phyloP scores from a whole-genome alignment of 1,140 invertebrate species.

The Caenorhabditis remanei region DNA sequence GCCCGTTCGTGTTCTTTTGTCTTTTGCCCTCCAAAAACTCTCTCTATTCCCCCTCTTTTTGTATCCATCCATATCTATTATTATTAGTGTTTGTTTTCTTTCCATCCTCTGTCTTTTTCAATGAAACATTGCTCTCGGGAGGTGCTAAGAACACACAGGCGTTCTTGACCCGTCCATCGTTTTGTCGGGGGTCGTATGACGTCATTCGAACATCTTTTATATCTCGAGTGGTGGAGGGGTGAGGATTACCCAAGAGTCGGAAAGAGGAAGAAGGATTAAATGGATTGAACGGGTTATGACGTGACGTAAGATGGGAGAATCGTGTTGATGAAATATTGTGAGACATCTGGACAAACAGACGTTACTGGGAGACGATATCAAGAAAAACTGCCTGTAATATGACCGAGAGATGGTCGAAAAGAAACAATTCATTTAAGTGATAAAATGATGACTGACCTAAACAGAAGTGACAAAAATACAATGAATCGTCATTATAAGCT shows the following conservation, averaged over 20 bases:
- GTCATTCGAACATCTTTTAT: background rate
- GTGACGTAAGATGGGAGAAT: too few relatives aligned
- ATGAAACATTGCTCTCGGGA: background rate
- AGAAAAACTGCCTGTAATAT: too few relatives aligned
- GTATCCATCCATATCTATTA: background rate
- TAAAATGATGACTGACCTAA: too few relatives aligned
- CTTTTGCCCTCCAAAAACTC: background rate
- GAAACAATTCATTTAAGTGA: too few relatives aligned
- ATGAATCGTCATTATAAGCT: too few relatives aligned
- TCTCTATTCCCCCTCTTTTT: background rate
- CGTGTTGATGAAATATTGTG: too few relatives aligned
- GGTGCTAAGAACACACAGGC: slow-evolving; percentile 1
- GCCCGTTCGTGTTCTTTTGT: background rate
- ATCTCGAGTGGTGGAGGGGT: background rate
- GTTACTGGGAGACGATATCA: too few relatives aligned
- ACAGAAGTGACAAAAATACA: too few relatives aligned
- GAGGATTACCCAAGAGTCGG: slow-evolving; percentile 1
- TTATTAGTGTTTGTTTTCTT: slow-evolving; percentile 1
- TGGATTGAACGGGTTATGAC: too few relatives aligned
- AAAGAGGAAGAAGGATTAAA: background rate
- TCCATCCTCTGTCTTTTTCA: background rate
- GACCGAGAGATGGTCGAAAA: too few relatives aligned
- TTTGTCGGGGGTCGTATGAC: background rate
- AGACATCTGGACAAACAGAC: too few relatives aligned
- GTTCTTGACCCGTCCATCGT: background rate